phyloP scores from a whole-genome alignment of 2,113 vertebrate species.

The Brachypodius melanocephalos region DNA sequence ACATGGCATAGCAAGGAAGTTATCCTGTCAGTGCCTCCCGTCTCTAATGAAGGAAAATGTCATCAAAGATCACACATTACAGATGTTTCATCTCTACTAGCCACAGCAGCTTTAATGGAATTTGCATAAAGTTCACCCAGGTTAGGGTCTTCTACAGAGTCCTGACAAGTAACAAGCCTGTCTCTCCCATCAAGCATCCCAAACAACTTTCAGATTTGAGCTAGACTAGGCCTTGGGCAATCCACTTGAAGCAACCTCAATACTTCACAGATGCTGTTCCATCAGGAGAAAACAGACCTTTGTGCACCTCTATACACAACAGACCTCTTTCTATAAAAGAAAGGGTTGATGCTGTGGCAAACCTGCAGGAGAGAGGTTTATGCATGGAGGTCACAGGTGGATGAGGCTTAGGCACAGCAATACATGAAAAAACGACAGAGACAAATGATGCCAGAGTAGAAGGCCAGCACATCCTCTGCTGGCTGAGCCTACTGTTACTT shows the following conservation, averaged over 20 bases:
- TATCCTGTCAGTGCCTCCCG: background rate
- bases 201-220: background rate
- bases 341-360: background rate
- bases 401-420: background rate
- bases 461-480: background rate
- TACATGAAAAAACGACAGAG: background rate
- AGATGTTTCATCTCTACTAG: background rate
- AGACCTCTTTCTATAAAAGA: background rate
- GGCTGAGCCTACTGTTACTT: background rate
- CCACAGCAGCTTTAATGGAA: background rate
- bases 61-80: background rate
- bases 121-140: background rate
- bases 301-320: background rate
- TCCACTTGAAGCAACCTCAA: background rate
- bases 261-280: background rate
- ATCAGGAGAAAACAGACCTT: background rate
- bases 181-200: background rate
- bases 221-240: background rate
- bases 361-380: background rate
- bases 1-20: background rate
- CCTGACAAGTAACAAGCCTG: background rate
- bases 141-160: background rate
- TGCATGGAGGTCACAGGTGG: fast-evolving
- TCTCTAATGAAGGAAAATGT: background rate
- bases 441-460: background rate